Base-by-base conservation (phyloP, 2,113 vertebrate genomes). In the Corythaeola cristata region DNA sequence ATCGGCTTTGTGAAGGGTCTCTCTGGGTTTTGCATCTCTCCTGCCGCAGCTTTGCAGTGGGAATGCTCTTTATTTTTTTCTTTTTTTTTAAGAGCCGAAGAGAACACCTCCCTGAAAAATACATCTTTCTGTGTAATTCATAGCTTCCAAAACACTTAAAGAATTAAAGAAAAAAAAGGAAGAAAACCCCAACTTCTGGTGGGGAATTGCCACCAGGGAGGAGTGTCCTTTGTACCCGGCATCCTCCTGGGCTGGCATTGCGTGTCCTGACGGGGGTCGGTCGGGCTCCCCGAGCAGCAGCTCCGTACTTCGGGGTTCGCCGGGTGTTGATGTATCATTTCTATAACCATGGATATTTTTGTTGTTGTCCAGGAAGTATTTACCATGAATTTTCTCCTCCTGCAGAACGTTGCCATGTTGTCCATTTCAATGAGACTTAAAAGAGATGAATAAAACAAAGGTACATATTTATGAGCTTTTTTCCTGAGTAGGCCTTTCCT, bases 361-460 rank as follows among this genome's bases (percentile, higher is more conserved):
- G 95, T 96, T 98, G 96, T 96, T 73, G 85, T 93, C 74, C 8
- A 93, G 95, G 95, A 86, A 74, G 64, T 45, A 59, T 90, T 85
- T 68, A 73, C 77, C 6, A 21, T 72, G 77, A 18, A 47, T 96
- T 92, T 94, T 81, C 95, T 88, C 91, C 89, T 94, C 87, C 93
- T 32, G 75, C 89, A 97, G 94, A 93, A 58, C 94, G 41, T 94
- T 97, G 95, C 83, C n/a, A 66, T 97, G 95, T 95, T 97, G 88
- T 96, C 95, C 82, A 7, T 91, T 93, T 94, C 95, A 55, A 53
- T 77, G 92, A 97, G 95, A 97, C 89, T 97, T 93, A 56, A 82
- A 95, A 96, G 93, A 94, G 92, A 59, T 81, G 93, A 96, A 96
- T 98, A 98, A 97, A 97, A 91, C 95, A 64, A 96, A 96, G 95